A percentile compares a stretch with the other conserved stretches of the same genome.
phyloP scores from a whole-genome alignment of 2,797 vertebrate genomes.

The Distichodus sexfasciatus region DNA sequence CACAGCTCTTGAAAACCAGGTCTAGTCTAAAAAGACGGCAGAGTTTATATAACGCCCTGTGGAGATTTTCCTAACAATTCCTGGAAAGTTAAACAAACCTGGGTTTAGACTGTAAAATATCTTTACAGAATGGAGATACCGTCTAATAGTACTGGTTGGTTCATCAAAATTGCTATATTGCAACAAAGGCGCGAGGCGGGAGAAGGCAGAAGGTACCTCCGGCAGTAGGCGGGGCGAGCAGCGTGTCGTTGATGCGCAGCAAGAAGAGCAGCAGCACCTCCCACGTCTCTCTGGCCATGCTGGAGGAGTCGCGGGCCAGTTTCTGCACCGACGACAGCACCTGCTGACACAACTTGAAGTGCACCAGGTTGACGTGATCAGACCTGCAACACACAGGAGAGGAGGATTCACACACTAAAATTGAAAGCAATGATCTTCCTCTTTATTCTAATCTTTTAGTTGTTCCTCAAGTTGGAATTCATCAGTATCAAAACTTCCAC shows the following conservation, averaged over 20 bases:
- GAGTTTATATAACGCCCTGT: no score
- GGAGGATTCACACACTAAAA: background rate
- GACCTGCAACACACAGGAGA: constrained; percentile 69
- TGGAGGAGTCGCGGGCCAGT: constrained; percentile 77
- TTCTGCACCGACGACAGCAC: constrained; percentile 87
- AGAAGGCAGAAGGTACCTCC: constrained; percentile 69
- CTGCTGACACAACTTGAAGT: constrained; percentile 86
- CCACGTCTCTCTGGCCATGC: constrained; percentile 91
- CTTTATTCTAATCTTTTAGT: no score
- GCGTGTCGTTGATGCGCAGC: constrained; percentile 87
- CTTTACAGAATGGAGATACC: no score
- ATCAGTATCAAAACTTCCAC: no score
- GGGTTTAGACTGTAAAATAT: no score
- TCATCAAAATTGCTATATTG: background rate
- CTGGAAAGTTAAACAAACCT: no score
- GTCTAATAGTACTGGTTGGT: no score
- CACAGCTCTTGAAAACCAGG: no score
- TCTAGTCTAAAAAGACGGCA: no score
- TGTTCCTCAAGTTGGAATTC: no score
- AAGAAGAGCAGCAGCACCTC: constrained; percentile 90
- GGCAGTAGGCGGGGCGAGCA: constrained; percentile 84
- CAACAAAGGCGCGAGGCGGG: background rate
- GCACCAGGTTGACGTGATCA: constrained; percentile 74
- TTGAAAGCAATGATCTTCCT: no score
- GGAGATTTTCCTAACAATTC: no score